These are phyloP conservation scores for Oryzaephilus surinamensis DNA, from an alignment of 1,140 invertebrate species.

Conservation along the genomic window DNA sequence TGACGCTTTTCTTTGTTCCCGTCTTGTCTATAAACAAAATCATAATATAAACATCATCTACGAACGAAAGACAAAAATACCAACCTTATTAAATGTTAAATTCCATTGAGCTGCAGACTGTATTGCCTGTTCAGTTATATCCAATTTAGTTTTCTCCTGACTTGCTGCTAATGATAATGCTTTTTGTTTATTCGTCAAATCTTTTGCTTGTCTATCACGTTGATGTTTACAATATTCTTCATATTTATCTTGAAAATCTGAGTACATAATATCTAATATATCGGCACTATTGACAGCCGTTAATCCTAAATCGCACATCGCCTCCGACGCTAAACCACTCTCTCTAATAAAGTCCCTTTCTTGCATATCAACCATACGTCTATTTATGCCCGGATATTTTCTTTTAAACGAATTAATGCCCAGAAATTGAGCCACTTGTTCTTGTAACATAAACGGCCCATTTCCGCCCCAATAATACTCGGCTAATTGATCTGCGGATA, in stretches of 20 bases:
- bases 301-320: slow-evolving; percentile 87
- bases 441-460: slow-evolving; percentile 73
- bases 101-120: slow-evolving; percentile 85
- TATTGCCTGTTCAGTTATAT: slow-evolving; percentile 76
- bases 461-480: slow-evolving; percentile 90
- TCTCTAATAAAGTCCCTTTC: slow-evolving; percentile 82
- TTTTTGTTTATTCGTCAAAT: slow-evolving; percentile 59
- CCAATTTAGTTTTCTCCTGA: slow-evolving; percentile 41
- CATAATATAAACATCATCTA: too few relatives aligned
- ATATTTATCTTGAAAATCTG: slow-evolving; percentile 91
- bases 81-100: slow-evolving; percentile 65
- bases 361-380: slow-evolving; percentile 76
- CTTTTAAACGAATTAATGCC: slow-evolving; percentile 91
- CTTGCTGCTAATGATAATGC: slow-evolving; percentile 30
- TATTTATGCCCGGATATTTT: slow-evolving; percentile 73
- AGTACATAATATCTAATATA: slow-evolving; percentile 88
- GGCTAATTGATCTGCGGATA: slow-evolving; percentile 76
- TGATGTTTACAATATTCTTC: slow-evolving; percentile 82
- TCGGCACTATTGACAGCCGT: slow-evolving; percentile 85
- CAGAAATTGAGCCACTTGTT: slow-evolving; percentile 86
- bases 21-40: too few relatives aligned
- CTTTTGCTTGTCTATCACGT: slow-evolving; percentile 65
- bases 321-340: slow-evolving; percentile 71
- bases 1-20: slow-evolving; percentile 55
- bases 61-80: too few relatives aligned